phyloP scores from a whole-genome alignment of 2,797 vertebrate species.

The Champsocephalus gunnari region DNA sequence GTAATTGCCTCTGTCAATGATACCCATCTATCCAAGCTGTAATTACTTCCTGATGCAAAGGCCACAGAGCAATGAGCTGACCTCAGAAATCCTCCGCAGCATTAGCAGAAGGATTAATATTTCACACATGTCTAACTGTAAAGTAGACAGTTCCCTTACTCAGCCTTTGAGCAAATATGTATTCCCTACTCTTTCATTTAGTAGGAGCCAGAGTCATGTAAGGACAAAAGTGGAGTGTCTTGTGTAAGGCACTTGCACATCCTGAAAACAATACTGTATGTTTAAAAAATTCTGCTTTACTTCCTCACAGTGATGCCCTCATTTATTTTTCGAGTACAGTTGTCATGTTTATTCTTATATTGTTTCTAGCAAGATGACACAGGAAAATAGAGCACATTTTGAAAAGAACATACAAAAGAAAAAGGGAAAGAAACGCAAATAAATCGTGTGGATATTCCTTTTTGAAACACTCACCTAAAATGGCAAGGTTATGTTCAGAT shows the following conservation, averaged over 20 bases:
- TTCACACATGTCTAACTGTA: slow-evolving; percentile 62
- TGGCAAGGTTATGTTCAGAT: slow-evolving; percentile 94
- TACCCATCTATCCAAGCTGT: slow-evolving; percentile 74
- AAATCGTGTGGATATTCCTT: slow-evolving; percentile 2
- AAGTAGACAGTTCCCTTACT: slow-evolving; percentile 49
- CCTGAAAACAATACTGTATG: slow-evolving; percentile 24
- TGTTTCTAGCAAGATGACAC: background rate
- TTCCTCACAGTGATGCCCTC: slow-evolving; percentile 19
- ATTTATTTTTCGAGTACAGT: slow-evolving; percentile 12
- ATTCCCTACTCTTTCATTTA: slow-evolving; percentile 32
- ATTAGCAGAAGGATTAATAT: slow-evolving; percentile 67
- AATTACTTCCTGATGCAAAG: slow-evolving; percentile 77
- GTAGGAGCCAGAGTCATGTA: slow-evolving; percentile 31
- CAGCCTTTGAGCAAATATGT: slow-evolving; percentile 32
- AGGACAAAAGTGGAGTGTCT: slow-evolving; percentile 28
- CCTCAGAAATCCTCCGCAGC: slow-evolving; percentile 69
- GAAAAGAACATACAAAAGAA: background rate
- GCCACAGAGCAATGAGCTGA: slow-evolving; percentile 66
- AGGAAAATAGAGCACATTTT: background rate
- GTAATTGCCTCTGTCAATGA: slow-evolving; percentile 77
- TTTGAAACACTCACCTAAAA: slow-evolving; percentile 88
- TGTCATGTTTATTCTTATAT: slow-evolving; percentile 24
- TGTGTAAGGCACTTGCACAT: slow-evolving; percentile 41
- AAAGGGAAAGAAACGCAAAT: background rate
- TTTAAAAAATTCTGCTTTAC: slow-evolving; percentile 22